Evolutionary conservation across 2,888 invertebrate species (phyloP).

Genomic region (Melieria crassipennis): DNA sequence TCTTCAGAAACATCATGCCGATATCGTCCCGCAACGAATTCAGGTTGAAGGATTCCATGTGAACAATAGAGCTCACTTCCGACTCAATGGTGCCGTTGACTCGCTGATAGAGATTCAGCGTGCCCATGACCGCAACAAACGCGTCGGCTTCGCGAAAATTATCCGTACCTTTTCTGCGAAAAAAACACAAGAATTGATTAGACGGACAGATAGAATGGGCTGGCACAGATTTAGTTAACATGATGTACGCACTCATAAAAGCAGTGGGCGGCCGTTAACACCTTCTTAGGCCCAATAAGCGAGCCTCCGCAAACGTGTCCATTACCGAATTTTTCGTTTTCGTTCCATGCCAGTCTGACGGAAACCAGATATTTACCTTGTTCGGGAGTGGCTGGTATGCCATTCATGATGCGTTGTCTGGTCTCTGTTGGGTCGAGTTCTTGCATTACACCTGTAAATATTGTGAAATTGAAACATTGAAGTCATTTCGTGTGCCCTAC

Average conservation of each 20-base stretch:
- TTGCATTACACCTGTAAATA: too few relatives aligned
- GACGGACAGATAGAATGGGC: background rate
- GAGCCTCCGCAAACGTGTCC: slow-evolving; percentile 62
- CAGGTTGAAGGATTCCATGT: slow-evolving; percentile 54
- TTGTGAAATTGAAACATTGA: too few relatives aligned
- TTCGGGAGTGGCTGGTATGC: slow-evolving; percentile 46
- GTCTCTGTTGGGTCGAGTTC: background rate
- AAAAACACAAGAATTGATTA: background rate
- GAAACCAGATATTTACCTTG: slow-evolving; percentile 58
- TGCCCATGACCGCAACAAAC: slow-evolving; percentile 61
- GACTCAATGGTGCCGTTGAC: slow-evolving; percentile 56
- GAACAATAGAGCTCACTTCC: slow-evolving; percentile 53
- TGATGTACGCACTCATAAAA: slow-evolving; percentile 55
- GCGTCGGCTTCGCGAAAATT: slow-evolving; percentile 57
- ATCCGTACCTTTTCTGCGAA: slow-evolving; percentile 47
- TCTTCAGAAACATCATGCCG: slow-evolving; percentile 56
- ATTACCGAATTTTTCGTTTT: slow-evolving; percentile 54
- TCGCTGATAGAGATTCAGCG: slow-evolving; percentile 55
- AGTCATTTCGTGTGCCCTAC: too few relatives aligned
- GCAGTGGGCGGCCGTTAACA: slow-evolving; percentile 62
- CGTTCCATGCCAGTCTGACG: slow-evolving; percentile 53
- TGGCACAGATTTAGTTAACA: background rate
- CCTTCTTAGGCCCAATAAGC: slow-evolving; percentile 55
- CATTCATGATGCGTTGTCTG: slow-evolving; percentile 57
- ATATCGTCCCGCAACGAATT: slow-evolving; percentile 60